Base-by-base conservation (phyloP, 2,888 invertebrate species). In the Diarsia rubi region DNA sequence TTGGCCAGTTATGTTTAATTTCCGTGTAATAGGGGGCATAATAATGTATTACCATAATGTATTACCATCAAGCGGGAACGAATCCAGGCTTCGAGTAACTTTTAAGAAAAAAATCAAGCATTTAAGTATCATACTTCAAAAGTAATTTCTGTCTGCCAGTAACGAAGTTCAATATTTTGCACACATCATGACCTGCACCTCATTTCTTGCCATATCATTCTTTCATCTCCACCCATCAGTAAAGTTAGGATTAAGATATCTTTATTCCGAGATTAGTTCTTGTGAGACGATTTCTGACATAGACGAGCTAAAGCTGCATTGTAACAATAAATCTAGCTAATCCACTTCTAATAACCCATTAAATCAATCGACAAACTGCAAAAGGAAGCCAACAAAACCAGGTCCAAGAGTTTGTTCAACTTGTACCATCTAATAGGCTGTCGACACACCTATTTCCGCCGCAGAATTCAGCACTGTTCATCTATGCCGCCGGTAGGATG, bases 401-500 rank as follows among this genome's bases (percentile, higher is more conserved):
- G 42, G n/a, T 27, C n/a, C 27, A 44, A 63, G 59, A 73, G 74
- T 83, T 83, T 60, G 54, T 69, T 80, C 70, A 81, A 68, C 84
- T 75, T 79, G 42, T 62, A 45, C 19, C 57, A 62, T n/a, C 49
- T 83, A 79, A 83, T 83, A 83, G 37, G 49, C 63, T 75, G 81
- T 67, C 54, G 81, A 82, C 81, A 75, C 8, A 45, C 54, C 47
- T 69, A 82, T 76, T 67, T 84, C 82, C 72, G 49, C 27, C 52
- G 70, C 75, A 49, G 70, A 83, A 73, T 81, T 79, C 74, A 83
- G 79, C 59, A 57, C 42, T 67, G 67, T 71, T 71, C 78, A 74
- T 71, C 73, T 73, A 81, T 75, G 74, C 73, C 73, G 83, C 71
- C 76, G 72, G 73, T 80, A 79, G 73, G 67, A 79, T 78, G 84